Conservation (phyloP, 2,113 vertebrate genomes). For the Sinocyclocheilus anophthalmus region DNA sequence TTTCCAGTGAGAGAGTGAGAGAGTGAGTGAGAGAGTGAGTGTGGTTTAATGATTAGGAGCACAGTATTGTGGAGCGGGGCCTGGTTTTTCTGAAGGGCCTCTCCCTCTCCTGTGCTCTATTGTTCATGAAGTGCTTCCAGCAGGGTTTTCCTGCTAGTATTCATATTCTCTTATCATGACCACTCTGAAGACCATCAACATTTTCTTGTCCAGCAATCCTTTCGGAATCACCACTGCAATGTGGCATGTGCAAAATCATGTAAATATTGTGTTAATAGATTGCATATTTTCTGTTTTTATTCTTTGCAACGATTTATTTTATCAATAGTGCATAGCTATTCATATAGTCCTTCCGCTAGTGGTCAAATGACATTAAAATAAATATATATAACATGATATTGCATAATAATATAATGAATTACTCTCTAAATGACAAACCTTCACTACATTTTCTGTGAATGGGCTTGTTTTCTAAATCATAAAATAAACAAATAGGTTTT, state of each 20-base stretch:
- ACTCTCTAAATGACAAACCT: too few relatives aligned
- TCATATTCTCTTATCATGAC: background rate
- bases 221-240: background rate
- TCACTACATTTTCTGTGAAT: too few relatives aligned
- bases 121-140: conserved; percentile 43
- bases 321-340: background rate
- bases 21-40: background rate
- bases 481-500: too few relatives aligned
- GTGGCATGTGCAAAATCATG: background rate
- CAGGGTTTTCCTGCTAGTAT: conserved; percentile 27
- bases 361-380: too few relatives aligned
- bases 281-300: background rate
- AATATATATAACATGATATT: too few relatives aligned
- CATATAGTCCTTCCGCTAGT: too few relatives aligned
- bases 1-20: conserved; percentile 11
- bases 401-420: too few relatives aligned
- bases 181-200: background rate
- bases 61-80: conserved; percentile 15
- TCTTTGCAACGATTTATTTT: background rate
- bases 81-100: conserved; percentile 41
- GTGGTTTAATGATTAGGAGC: background rate
- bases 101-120: conserved; percentile 41
- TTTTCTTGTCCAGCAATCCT: background rate
- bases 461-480: too few relatives aligned
- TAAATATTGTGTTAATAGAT: background rate